A percentile compares a stretch with the other conserved stretches of the same genome.
phyloP scores from a whole-genome alignment of 1,140 invertebrate genomes.

The Apis dorsata region DNA sequence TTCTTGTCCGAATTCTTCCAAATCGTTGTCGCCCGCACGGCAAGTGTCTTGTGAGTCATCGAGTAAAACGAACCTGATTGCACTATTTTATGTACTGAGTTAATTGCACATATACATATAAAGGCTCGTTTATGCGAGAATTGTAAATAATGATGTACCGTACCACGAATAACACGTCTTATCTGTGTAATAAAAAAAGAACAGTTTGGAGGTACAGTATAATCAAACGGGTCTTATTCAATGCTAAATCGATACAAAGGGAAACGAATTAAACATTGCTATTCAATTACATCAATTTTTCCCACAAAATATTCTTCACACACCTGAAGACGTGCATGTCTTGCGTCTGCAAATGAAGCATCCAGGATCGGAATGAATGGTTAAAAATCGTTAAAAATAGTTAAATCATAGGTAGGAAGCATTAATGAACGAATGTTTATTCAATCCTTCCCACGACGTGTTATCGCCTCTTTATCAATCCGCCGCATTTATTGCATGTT shows the following conservation, averaged over 20 bases:
- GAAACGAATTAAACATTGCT: neutral
- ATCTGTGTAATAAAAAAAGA: slow-evolving; percentile 10
- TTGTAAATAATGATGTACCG: slow-evolving; percentile 12
- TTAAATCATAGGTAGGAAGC: neutral
- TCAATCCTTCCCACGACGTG: slow-evolving; percentile 10
- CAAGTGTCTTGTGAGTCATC: neutral
- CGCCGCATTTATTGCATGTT: neutral
- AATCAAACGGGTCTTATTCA: neutral
- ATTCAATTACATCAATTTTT: slow-evolving; percentile 16
- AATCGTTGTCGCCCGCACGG: too few relatives aligned
- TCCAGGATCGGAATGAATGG: neutral
- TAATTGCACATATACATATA: neutral
- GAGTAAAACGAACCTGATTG: neutral
- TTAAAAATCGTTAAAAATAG: neutral
- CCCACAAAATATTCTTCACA: neutral
- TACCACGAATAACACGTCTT: neutral
- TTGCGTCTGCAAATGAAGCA: neutral
- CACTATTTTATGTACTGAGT: neutral
- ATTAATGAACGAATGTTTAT: slow-evolving; percentile 17
- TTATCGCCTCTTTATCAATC: neutral
- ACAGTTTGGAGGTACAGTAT: neutral
- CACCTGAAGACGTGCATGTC: neutral
- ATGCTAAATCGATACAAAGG: slow-evolving; percentile 14
- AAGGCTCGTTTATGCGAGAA: neutral
- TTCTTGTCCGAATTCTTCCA: neutral